A percentile compares a stretch with the other conserved stretches of the same genome.
Evolutionary conservation across 2,797 vertebrate species (phyloP).

Genomic region (Epinephelus awoara): DNA sequence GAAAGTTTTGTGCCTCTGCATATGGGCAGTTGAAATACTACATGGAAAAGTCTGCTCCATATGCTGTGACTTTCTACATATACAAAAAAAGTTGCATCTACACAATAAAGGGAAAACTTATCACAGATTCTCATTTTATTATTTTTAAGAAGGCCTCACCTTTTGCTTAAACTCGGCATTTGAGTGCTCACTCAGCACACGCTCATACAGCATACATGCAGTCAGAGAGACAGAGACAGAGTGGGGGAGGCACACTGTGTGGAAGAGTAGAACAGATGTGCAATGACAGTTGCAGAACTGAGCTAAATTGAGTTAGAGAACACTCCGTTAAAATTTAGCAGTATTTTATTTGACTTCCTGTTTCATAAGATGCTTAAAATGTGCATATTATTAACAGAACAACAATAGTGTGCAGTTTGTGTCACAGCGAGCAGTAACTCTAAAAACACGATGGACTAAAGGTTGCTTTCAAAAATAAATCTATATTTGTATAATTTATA

Average conservation of each 20-base stretch:
- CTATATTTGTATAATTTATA: not conserved
- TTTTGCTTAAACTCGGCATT: not conserved
- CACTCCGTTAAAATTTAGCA: not conserved
- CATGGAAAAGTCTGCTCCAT: not conserved
- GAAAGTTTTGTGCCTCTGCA: slow-evolving; percentile 23
- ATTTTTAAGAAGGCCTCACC: not conserved
- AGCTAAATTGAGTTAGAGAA: slow-evolving; percentile 37
- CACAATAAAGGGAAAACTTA: not conserved
- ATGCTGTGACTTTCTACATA: not conserved
- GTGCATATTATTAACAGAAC: slow-evolving; percentile 11
- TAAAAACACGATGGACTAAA: not conserved
- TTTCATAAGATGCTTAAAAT: slow-evolving; percentile 27
- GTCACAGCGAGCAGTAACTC: not conserved
- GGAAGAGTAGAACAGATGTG: slow-evolving; percentile 29
- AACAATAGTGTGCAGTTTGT: not conserved
- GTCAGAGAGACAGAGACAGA: slow-evolving; percentile 4
- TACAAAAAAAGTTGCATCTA: not conserved
- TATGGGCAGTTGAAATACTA: not conserved
- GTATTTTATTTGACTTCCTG: slow-evolving; percentile 24
- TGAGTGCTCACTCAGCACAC: not conserved
- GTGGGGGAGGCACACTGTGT: slow-evolving; percentile 13
- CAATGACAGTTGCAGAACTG: slow-evolving; percentile 40
- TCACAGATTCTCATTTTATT: not conserved
- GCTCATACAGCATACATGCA: slow-evolving; percentile 11
- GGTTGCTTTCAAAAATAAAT: not conserved